Evolutionary conservation across 2,113 vertebrate species (phyloP).

Genomic region (Nycticryphes semicollaris): DNA sequence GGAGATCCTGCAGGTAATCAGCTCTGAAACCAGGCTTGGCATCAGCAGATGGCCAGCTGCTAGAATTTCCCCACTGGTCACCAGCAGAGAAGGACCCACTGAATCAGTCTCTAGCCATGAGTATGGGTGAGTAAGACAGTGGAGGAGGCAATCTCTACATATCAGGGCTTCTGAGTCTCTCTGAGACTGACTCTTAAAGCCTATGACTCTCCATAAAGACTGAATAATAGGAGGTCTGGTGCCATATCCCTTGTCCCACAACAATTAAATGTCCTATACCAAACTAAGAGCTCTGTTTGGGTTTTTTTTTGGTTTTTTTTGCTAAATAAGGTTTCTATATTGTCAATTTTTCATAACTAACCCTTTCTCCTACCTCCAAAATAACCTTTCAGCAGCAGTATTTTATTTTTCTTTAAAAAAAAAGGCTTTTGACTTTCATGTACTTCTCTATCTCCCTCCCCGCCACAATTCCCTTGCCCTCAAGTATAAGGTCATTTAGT

Average conservation of each 20-base stretch:
- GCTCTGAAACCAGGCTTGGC: not conserved
- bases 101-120: not conserved
- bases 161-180: not conserved
- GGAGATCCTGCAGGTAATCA: not conserved
- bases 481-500: not conserved
- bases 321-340: not conserved
- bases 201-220: not conserved
- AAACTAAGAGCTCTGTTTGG: not conserved
- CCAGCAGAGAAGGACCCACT: not conserved
- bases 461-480: fast-evolving
- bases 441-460: not conserved
- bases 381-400: not conserved
- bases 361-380: not conserved
- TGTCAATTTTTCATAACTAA: not conserved
- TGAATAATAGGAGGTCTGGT: not conserved
- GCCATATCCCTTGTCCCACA: not conserved
- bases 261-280: not conserved
- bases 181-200: not conserved
- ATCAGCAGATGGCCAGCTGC: not conserved
- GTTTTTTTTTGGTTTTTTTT: not conserved
- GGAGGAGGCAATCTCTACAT: not conserved
- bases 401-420: not conserved
- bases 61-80: not conserved
- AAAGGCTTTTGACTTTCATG: not conserved
- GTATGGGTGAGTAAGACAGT: not conserved